A percentile compares a stretch with the other conserved stretches of the same genome.
phyloP scores from a whole-genome alignment of 2,797 vertebrate genomes.

The Cottoperca gobio region DNA sequence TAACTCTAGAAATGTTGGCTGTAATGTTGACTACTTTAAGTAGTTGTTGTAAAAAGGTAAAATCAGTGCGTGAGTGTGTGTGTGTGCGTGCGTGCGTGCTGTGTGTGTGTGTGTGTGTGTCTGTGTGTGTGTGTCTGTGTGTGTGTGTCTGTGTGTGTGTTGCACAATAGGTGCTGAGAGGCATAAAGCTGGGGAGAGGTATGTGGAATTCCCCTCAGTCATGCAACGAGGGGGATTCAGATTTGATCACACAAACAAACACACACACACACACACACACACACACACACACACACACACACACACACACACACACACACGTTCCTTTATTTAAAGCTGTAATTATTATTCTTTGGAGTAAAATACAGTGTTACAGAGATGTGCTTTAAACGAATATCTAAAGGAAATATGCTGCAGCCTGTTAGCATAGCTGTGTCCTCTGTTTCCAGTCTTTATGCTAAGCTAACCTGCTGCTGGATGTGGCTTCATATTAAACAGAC shows the following conservation, averaged over 20 bases:
- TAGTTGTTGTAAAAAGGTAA: conserved; percentile 14
- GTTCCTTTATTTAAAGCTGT: conserved; percentile 25
- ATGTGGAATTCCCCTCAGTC: conserved; percentile 71
- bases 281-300: conserved; percentile 37
- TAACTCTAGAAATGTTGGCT: conserved; percentile 24
- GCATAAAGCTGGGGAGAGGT: conserved; percentile 61
- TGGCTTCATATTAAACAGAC: background rate
- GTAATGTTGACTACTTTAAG: conserved; percentile 17
- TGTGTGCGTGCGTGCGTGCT: too few species aligned
- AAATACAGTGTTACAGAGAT: conserved; percentile 4
- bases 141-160: conserved; percentile 33
- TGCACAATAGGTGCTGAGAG: conserved; percentile 61
- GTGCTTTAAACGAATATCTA: background rate
- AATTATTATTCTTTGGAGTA: conserved; percentile 22
- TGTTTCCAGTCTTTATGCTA: background rate
- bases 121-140: conserved; percentile 16
- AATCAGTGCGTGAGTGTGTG: conserved; percentile 3
- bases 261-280: conserved; percentile 39
- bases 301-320: conserved; percentile 39
- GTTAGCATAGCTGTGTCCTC: background rate
- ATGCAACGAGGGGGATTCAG: conserved; percentile 51
- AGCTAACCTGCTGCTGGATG: background rate
- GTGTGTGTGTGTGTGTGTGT: conserved; percentile 27
- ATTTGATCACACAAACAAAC: conserved; percentile 51
- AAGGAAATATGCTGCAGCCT: background rate